Conservation (phyloP, 2,797 vertebrate species). For the Acrocephalus scirpaceus region DNA sequence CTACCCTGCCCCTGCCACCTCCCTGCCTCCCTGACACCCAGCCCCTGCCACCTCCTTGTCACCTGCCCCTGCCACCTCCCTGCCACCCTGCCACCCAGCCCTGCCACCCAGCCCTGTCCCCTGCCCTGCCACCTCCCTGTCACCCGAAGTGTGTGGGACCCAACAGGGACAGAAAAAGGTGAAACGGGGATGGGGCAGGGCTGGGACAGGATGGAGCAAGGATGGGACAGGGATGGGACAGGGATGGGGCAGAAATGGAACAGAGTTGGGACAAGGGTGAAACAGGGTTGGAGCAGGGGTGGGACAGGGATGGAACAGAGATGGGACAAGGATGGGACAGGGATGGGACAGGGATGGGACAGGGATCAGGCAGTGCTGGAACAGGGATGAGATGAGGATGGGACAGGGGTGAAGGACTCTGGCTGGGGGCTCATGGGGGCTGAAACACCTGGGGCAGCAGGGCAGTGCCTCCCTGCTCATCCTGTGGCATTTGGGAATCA, state of each 20-base stretch:
- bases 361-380: fast-evolving
- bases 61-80: no score
- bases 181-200: neutral
- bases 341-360: fast-evolving
- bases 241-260: no score
- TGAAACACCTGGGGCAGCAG: no score
- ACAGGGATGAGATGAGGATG: fast-evolving
- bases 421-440: neutral
- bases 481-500: neutral
- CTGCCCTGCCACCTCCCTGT: neutral
- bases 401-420: neutral
- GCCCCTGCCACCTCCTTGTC: neutral
- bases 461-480: neutral
- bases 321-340: fast-evolving
- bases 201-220: fast-evolving
- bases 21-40: neutral
- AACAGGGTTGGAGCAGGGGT: no score
- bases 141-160: fast-evolving
- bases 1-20: no score
- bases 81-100: neutral
- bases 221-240: fast-evolving
- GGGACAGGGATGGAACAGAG: fast-evolving
- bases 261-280: neutral
- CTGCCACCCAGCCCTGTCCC: no score
- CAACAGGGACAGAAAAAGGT: neutral